Evolutionary conservation across 2,888 invertebrate genomes (phyloP), one percentile per base, ranked within the genome.

Genomic region (Tinea semifulvella): DNA sequence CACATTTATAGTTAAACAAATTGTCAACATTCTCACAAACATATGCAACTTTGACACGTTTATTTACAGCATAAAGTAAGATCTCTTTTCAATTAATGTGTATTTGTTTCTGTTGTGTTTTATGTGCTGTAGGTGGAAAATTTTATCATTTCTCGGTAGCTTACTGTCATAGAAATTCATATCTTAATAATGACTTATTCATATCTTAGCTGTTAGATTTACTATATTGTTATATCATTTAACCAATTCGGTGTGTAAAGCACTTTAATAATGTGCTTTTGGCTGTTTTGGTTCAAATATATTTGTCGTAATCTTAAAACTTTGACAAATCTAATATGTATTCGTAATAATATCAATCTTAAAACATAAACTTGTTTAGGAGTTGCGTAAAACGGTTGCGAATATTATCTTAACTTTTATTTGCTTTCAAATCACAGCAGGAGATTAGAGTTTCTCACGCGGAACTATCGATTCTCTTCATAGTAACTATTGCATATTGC

Each of bases 371-470:
- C n/a, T n/a, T n/a, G n/a, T n/a, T n/a, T n/a, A n/a, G n/a, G n/a
- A n/a, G n/a, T 31, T 31, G 31, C 31, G 31, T 31, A 31, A 31
- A 31, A 13, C 31, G 31, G 2, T 31, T 31, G 2, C 14, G 31
- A 7, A 31, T 13, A 13, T 14, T n/a, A n/a, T n/a, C n/a, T 31
- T 13, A n/a, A 31, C 27, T 31, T 31, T 4, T 31, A 13, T 13
- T 31, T 31, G 31, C 31, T 31, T 31, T 31, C 31, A 31, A 31
- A 31, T 31, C 13, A 6, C 31, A 31, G 31, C 31, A 31, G 31
- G 31, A 31, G 31, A 31, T 31, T 31, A 13, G 13, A 31, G 7
- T 31, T 13, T 6, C 13, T n/a, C 13, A 11, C 13, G 31, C n/a
- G 2, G 13, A 11, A 31, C 5, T 31, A 11, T 27, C 31, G 31